These are phyloP conservation scores for Maniola jurtina DNA, from an alignment of 1,140 invertebrate genomes.

Conservation along the genomic window DNA sequence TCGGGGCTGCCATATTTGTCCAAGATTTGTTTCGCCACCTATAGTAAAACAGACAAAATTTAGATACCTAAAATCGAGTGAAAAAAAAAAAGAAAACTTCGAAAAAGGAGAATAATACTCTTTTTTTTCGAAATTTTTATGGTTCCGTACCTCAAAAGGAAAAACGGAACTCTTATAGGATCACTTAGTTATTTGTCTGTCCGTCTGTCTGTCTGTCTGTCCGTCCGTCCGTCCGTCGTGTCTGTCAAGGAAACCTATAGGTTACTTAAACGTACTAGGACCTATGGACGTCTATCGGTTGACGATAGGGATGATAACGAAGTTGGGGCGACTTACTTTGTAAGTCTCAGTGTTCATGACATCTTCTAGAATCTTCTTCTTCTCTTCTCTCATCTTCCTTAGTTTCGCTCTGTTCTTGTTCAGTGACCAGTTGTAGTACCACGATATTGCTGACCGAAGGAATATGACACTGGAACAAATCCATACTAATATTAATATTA, in stretches of 20 bases:
- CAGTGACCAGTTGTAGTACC: constrained; percentile 93
- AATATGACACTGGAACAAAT: constrained; percentile 84
- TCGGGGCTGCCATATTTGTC: constrained; percentile 87
- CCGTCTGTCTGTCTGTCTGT: too few relatives aligned
- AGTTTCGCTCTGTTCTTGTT: constrained; percentile 89
- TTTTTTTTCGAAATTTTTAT: too few relatives aligned
- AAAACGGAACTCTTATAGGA: too few relatives aligned
- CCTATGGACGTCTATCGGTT: too few relatives aligned
- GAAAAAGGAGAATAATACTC: too few relatives aligned
- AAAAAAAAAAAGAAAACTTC: too few relatives aligned
- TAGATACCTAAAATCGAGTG: too few relatives aligned
- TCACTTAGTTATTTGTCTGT: too few relatives aligned
- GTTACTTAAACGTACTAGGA: too few relatives aligned
- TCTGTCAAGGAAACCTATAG: too few relatives aligned
- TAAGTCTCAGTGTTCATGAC: constrained; percentile 99
- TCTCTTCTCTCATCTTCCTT: constrained; percentile 86
- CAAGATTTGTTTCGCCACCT: constrained; percentile 91
- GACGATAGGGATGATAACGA: constrained; percentile 3
- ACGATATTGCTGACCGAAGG: constrained; percentile 88
- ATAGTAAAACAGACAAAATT: not conserved
- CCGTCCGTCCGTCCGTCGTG: too few relatives aligned
- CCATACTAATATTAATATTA: not conserved
- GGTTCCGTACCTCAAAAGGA: too few relatives aligned
- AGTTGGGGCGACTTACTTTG: constrained; percentile 82
- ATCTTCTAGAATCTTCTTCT: constrained; percentile 94